These are phyloP conservation scores for Miniopterus natalensis DNA, from an alignment of 2,113 vertebrate species.

Conservation along the genomic window DNA sequence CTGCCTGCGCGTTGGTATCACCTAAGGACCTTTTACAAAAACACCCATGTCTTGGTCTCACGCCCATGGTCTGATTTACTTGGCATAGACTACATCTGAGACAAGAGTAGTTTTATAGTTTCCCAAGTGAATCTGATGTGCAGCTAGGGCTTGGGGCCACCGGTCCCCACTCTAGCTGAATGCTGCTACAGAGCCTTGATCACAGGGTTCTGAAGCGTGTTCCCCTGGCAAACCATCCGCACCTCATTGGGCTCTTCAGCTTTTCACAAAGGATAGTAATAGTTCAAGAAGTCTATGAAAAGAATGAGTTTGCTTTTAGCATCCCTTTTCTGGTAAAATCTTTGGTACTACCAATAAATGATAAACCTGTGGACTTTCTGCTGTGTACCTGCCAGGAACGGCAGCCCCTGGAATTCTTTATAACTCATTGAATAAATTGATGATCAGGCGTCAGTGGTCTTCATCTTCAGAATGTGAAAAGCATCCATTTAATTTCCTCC, in stretches of 20 bases:
- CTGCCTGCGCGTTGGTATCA: background rate
- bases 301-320: background rate
- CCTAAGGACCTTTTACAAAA: background rate
- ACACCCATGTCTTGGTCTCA: background rate
- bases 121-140: background rate
- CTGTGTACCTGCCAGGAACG: background rate
- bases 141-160: background rate
- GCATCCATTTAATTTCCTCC: background rate
- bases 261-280: background rate
- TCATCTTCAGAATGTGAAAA: background rate
- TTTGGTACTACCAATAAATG: background rate
- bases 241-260: background rate
- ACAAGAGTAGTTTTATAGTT: background rate
- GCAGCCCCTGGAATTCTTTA: background rate
- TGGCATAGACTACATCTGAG: background rate
- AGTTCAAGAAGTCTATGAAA: background rate
- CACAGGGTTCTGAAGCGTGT: background rate
- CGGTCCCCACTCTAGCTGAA: background rate
- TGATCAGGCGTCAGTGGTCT: background rate
- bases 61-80: background rate
- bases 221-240: background rate
- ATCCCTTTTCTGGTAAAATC: background rate
- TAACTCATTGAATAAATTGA: background rate
- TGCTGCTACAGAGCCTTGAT: background rate
- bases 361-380: background rate